Evolutionary conservation across 1,140 invertebrate genomes (phyloP).

Genomic region (Cepaea nemoralis): DNA sequence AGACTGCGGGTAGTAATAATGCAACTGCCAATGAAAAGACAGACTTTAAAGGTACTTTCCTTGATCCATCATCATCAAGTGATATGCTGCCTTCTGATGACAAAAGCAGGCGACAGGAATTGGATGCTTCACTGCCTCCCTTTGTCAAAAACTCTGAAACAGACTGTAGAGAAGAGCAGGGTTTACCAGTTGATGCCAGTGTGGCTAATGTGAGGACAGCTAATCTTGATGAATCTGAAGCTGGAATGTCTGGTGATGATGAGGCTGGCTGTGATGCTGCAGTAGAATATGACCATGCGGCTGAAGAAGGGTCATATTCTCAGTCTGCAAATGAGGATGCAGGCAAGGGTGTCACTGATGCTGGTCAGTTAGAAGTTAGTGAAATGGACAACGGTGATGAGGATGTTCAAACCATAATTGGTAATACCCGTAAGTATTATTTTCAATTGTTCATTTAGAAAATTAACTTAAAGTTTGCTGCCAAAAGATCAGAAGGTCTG

Average conservation of each 20-base stretch:
- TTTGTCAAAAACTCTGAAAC: background rate
- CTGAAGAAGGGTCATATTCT: slow-evolving; percentile 20
- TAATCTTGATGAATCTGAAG: background rate
- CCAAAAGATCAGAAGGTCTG: slow-evolving; percentile 14
- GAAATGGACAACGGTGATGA: slow-evolving; percentile 29
- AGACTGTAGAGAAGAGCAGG: background rate
- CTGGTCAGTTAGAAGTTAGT: slow-evolving; percentile 32
- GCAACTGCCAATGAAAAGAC: background rate
- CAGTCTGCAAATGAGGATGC: slow-evolving; percentile 22
- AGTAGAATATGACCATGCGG: slow-evolving; percentile 22
- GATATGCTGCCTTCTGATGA: background rate
- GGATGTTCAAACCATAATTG: slow-evolving; percentile 20
- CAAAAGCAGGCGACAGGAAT: background rate
- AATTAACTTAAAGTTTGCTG: background rate
- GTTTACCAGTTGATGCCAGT: background rate
- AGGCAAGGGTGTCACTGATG: slow-evolving; percentile 19
- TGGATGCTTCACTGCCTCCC: background rate
- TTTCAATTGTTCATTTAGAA: slow-evolving; percentile 25
- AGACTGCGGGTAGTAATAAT: background rate
- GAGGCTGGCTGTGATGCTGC: background rate
- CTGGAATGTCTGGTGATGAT: background rate
- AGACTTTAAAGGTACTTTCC: slow-evolving; percentile 37
- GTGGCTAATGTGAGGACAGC: background rate
- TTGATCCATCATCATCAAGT: background rate
- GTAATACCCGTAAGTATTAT: slow-evolving; percentile 20